These are phyloP conservation scores for Microplitis demolitor DNA, from an alignment of 1,140 invertebrate genomes.

Conservation along the genomic window DNA sequence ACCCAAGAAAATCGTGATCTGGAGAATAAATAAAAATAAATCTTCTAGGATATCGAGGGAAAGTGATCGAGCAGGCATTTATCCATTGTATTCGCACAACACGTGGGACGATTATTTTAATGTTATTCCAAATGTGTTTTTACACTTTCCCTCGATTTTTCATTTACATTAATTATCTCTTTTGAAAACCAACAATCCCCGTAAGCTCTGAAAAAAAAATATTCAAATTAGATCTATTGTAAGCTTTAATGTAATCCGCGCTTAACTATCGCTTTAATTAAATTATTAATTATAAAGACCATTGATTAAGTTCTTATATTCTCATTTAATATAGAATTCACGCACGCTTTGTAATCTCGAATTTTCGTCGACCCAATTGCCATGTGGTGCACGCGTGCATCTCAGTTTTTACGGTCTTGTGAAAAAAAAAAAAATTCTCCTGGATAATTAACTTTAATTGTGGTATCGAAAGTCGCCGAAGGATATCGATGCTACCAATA, in stretches of 20 bases:
- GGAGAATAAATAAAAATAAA: not conserved
- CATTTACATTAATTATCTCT: conserved; percentile 2
- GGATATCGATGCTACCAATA: conserved; percentile 5
- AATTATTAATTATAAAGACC: not conserved
- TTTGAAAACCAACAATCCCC: not conserved
- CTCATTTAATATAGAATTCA: conserved; percentile 22
- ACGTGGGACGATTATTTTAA: not conserved
- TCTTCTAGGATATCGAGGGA: not conserved
- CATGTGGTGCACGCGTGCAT: conserved; percentile 34
- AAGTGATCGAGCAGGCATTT: conserved; percentile 18
- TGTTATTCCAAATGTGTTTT: conserved; percentile 4
- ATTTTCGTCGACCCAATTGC: conserved; percentile 39
- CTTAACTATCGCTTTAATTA: not conserved
- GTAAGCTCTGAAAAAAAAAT: not conserved
- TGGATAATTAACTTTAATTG: conserved; percentile 31
- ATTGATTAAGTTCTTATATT: not conserved
- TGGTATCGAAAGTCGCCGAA: conserved; percentile 26
- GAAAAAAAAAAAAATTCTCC: not conserved
- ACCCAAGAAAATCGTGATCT: not conserved
- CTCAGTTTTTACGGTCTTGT: not conserved
- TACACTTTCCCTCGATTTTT: conserved; percentile 12
- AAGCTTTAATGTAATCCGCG: too few species aligned
- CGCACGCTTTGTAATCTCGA: conserved; percentile 16
- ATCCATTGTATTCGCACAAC: conserved; percentile 9
- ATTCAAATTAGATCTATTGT: not conserved